A percentile compares a stretch with the other conserved stretches of the same genome.
These are phyloP conservation scores for Gavia stellata DNA, from an alignment of 2,113 vertebrate species.

Conservation along the genomic window DNA sequence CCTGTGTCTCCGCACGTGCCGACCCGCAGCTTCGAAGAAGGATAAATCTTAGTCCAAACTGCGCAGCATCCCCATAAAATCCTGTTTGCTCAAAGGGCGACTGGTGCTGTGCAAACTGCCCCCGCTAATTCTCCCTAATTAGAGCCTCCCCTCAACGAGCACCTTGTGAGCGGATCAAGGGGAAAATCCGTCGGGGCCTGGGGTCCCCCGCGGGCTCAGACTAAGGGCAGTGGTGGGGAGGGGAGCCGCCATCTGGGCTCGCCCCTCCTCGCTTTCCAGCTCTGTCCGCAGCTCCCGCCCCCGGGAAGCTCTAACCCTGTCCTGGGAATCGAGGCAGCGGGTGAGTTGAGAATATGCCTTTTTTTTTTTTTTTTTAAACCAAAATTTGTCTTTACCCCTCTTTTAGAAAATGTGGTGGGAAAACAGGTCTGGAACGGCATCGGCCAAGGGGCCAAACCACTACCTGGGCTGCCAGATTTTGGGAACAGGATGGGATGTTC, in stretches of 20 bases:
- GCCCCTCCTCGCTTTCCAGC: neutral
- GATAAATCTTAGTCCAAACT: rapidly evolving
- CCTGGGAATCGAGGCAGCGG: rapidly evolving
- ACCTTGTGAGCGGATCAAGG: neutral
- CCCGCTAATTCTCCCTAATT: conserved; percentile 7
- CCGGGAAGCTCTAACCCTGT: neutral
- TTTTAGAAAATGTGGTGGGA: neutral
- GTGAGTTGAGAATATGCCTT: too few species aligned
- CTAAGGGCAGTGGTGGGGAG: neutral
- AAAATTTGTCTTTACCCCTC: neutral
- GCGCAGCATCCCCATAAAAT: rapidly evolving
- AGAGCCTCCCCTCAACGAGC: neutral
- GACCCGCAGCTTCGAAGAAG: rapidly evolving
- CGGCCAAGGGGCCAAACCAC: rapidly evolving
- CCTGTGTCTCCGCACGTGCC: rapidly evolving
- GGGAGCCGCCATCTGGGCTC: conserved; percentile 8
- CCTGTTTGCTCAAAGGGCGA: neutral
- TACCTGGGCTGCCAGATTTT: neutral
- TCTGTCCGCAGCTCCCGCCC: neutral
- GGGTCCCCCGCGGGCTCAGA: neutral
- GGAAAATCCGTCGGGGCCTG: neutral
- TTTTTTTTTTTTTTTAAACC: too few species aligned
- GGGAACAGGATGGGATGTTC: neutral
- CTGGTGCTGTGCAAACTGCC: neutral
- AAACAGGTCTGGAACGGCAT: neutral